Evolutionary conservation across 2,888 invertebrate species (phyloP), one percentile per base, ranked within the genome.

Genomic region (Scaptomyza parva): DNA sequence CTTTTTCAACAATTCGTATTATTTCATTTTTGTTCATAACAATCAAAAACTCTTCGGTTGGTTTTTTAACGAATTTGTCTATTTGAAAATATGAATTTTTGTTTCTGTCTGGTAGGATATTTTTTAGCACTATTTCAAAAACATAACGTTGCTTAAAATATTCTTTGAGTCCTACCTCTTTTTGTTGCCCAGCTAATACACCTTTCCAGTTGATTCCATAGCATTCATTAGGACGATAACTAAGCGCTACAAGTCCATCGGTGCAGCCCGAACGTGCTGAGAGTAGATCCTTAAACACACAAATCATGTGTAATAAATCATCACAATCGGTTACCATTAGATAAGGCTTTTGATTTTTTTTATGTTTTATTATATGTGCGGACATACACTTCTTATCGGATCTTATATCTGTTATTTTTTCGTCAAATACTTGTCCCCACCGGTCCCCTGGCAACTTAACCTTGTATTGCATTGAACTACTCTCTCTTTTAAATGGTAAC

Each of bases 401-500:
- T 37, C 59, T 50, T 11, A 75, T 65, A n/a, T 82, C 76, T 11
- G 78, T 52, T 30, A 69, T n/a, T 26, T 64, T 18, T 1, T 52
- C 44, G 12, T 72, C 48, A 9, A 89, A 66, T n/a, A 74, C 37
- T 48, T 88, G 73, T 24, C 89, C 89, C 90, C 90, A 91, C 17
- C 70, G 67, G 51, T 84, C 65, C 4, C 94, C 94, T 0, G 93
- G 93, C 57, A 93, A 91, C 18, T 89, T 86, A 92, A 93, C 93
- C 85, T 37, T 55, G 37, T 47, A 76, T 24, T 73, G 66, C 53
- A 44, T 45, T 2, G 53, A 89, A 14, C 62, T 65, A 22, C 91
- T 91, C n/a, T 83, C 76, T 37, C 93, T 91, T 43, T 90, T 90
- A 3, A 92, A 92, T 14, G 94, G 93, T 54, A 94, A 74, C 94